Evolutionary conservation across 2,113 vertebrate genomes (phyloP).

Genomic region (Protobothrops mucrosquamatus): DNA sequence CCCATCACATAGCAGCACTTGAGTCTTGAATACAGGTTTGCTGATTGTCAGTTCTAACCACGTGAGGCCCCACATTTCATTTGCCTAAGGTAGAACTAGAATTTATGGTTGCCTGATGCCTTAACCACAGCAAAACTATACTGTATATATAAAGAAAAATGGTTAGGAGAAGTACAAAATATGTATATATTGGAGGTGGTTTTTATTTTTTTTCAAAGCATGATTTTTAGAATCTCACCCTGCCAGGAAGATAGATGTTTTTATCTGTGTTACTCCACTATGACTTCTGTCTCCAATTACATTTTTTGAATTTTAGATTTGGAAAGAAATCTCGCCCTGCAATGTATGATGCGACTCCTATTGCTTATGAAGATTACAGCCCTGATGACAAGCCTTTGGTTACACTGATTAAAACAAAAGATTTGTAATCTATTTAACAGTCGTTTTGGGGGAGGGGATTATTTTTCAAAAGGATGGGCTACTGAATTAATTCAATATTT

Average conservation of each 20-base stretch:
- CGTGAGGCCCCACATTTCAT: no score
- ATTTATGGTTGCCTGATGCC: background rate
- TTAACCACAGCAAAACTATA: background rate
- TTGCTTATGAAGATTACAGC: conserved; percentile 96
- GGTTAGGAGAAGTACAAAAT: background rate
- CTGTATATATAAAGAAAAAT: no score
- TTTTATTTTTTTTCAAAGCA: background rate
- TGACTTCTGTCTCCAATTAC: background rate
- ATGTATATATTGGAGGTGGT: background rate
- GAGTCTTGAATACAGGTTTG: no score
- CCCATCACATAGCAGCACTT: no score
- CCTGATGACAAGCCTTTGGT: conserved; percentile 97
- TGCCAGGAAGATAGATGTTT: background rate
- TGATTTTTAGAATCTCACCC: background rate
- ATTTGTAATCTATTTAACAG: conserved; percentile 86
- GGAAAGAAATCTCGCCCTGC: conserved; percentile 95
- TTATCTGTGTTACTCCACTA: background rate
- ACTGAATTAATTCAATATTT: conserved; percentile 78
- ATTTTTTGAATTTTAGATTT: conserved; percentile 77
- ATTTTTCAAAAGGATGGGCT: conserved; percentile 80
- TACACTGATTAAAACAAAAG: conserved; percentile 98
- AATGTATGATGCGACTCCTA: conserved; percentile 96
- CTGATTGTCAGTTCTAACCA: no score
- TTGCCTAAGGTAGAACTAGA: background rate
- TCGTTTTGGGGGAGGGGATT: conserved; percentile 44